Conservation (phyloP, 64 coral and sea anemone species). For the Pocillopora damicornis region DNA sequence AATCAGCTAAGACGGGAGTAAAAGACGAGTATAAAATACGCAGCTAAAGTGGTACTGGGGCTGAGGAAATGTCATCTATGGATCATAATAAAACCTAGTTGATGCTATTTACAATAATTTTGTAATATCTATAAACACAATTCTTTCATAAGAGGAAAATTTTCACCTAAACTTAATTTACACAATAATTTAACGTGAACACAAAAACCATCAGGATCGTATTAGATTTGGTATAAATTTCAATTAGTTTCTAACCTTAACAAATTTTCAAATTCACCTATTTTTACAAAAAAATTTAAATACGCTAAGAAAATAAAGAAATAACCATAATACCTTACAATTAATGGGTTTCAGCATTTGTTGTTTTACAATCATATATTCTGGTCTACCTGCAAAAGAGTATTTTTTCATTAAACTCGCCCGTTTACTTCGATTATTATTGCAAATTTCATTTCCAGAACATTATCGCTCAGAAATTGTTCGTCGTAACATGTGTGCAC, state of each 20-base stretch:
- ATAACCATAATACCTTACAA: not conserved
- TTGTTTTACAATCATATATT: not conserved
- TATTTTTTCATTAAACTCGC: not conserved
- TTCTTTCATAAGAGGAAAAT: not conserved
- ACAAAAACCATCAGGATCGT: not conserved
- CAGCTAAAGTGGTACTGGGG: not conserved
- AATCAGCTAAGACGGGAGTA: not conserved
- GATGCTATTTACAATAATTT: constrained; percentile 1
- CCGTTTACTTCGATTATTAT: not conserved
- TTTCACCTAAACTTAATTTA: not conserved
- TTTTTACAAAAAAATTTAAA: not conserved
- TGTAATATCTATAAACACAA: not conserved
- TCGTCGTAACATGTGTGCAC: too few relatives aligned
- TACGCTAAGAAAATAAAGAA: not conserved
- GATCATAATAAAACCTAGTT: not conserved
- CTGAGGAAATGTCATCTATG: not conserved
- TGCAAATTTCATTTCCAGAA: too few relatives aligned
- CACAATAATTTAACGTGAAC: not conserved
- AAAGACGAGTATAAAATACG: not conserved
- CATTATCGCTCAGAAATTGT: too few relatives aligned
- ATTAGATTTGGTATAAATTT: not conserved
- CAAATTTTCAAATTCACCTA: constrained; percentile 21
- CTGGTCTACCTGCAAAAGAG: constrained; percentile 1
- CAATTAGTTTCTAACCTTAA: not conserved
- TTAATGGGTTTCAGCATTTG: not conserved